These are phyloP conservation scores for Labeo rohita DNA, from an alignment of 2,113 vertebrate genomes.

Conservation along the genomic window DNA sequence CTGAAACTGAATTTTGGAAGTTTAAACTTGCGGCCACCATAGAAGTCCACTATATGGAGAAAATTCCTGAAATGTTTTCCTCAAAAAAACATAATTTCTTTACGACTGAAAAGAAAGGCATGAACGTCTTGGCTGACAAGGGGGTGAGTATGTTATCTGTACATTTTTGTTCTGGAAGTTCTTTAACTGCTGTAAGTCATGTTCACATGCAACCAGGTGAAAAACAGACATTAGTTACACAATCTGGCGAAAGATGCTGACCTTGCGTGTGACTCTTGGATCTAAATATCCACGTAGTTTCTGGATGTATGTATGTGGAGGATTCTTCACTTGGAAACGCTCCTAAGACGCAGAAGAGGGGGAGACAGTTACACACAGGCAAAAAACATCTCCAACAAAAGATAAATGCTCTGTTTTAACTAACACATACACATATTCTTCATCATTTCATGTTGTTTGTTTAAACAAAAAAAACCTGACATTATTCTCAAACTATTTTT, in stretches of 20 bases:
- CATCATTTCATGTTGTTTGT: neutral
- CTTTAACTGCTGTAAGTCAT: neutral
- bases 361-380: slow-evolving; percentile 39
- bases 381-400: slow-evolving; percentile 17
- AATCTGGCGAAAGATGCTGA: slow-evolving; percentile 59
- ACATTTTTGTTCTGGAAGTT: no score
- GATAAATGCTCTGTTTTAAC: neutral
- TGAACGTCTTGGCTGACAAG: no score
- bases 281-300: slow-evolving; percentile 93
- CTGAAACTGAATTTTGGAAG: no score
- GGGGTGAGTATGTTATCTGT: no score
- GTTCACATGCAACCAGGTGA: neutral
- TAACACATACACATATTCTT: neutral
- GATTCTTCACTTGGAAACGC: slow-evolving; percentile 96
- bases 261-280: slow-evolving; percentile 91
- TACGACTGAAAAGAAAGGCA: no score
- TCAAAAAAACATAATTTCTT: no score
- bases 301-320: slow-evolving; percentile 94
- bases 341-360: slow-evolving; percentile 76
- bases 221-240: neutral
- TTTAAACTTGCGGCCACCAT: no score
- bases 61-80: no score
- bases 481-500: neutral
- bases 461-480: neutral
- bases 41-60: no score